Percentiles rank a stretch among this genome's conserved stretches.
Conservation (phyloP, 2,113 vertebrate species). For the Colaptes auratus region DNA sequence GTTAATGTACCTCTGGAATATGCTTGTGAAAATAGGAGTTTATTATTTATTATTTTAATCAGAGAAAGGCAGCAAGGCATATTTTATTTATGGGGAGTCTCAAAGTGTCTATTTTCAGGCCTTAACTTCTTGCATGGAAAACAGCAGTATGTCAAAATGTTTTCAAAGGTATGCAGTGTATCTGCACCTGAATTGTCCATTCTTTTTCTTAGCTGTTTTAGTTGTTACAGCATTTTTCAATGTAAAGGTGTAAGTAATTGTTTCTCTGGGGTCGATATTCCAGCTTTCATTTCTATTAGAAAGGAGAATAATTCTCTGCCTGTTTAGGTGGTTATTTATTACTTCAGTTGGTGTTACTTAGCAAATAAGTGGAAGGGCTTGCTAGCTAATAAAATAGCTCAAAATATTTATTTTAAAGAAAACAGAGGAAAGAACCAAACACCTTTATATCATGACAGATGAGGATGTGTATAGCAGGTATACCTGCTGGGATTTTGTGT, state of each 20-base stretch:
- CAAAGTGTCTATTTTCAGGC: not conserved
- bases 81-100: not conserved
- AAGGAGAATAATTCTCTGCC: not conserved
- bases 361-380: not conserved
- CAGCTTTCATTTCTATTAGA: not conserved
- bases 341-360: not conserved
- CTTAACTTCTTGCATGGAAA: not conserved
- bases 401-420: not conserved
- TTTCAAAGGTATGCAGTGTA: not conserved
- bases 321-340: constrained; percentile 9
- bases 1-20: not conserved
- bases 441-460: not conserved
- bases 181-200: not conserved
- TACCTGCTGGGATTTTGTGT: not conserved
- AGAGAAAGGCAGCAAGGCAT: not conserved
- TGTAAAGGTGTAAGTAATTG: not conserved
- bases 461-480: not conserved
- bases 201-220: not conserved
- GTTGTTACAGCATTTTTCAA: not conserved
- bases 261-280: constrained; percentile 7
- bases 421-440: not conserved
- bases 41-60: constrained; percentile 20
- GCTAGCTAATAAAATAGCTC: not conserved
- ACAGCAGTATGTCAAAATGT: not conserved
- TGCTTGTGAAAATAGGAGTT: not conserved